Evolutionary conservation across 2,888 invertebrate species (phyloP).

Genomic region (Spilosoma lubricipeda): DNA sequence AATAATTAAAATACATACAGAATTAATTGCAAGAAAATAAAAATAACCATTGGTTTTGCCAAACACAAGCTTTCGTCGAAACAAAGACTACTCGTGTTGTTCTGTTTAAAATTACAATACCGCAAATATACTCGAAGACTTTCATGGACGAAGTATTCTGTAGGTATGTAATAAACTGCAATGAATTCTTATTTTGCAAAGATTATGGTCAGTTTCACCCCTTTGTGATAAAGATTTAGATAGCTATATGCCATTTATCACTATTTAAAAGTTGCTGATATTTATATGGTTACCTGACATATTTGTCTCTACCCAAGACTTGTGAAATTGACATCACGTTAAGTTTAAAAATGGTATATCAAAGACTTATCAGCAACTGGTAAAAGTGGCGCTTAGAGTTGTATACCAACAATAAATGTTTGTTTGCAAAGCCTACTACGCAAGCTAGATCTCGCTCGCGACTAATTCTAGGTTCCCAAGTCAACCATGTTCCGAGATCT

Average conservation of each 20-base stretch:
- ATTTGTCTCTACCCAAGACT: no score
- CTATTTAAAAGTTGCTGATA: no score
- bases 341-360: no score
- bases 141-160: not conserved
- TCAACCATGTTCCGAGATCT: constrained; percentile 58
- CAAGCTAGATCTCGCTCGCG: constrained; percentile 57
- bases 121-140: not conserved
- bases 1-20: not conserved
- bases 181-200: not conserved
- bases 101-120: not conserved
- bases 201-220: not conserved
- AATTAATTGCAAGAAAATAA: not conserved
- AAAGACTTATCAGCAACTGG: no score
- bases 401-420: constrained; percentile 49
- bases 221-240: no score
- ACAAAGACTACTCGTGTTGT: not conserved
- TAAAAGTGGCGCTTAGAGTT: constrained; percentile 31
- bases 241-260: no score
- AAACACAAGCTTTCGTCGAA: not conserved
- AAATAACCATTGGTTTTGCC: not conserved
- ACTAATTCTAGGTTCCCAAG: constrained; percentile 48
- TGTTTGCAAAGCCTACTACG: constrained; percentile 61
- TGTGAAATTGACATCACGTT: no score
- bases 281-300: no score
- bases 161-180: not conserved